Conservation (phyloP, 2,113 vertebrate genomes). For the Heterotis niloticus region DNA sequence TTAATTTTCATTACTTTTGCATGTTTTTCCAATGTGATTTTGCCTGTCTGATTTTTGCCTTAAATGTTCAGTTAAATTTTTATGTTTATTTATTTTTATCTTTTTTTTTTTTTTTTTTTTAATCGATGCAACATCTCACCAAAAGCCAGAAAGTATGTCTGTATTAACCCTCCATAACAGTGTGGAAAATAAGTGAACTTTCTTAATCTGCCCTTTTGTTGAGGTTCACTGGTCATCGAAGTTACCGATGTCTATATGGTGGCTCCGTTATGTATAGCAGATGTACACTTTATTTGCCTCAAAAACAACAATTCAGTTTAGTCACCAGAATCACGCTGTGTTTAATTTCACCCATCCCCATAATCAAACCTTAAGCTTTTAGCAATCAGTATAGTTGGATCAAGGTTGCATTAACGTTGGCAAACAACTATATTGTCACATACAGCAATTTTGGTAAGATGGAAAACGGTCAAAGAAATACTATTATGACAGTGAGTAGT, state of each 20-base stretch:
- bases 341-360: too few species aligned
- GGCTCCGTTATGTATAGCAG: not conserved
- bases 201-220: too few species aligned
- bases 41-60: not conserved
- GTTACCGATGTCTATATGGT: not conserved
- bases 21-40: not conserved
- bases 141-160: slow-evolving; percentile 9
- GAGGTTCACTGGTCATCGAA: too few species aligned
- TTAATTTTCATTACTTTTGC: slow-evolving; percentile 17
- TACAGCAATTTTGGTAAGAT: too few species aligned
- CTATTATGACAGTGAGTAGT: too few species aligned
- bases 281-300: not conserved
- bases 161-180: not conserved
- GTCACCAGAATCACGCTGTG: too few species aligned
- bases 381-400: too few species aligned
- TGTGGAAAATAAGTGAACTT: too few species aligned
- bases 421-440: too few species aligned
- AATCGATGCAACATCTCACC: slow-evolving; percentile 11
- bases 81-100: not conserved
- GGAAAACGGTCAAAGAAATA: too few species aligned
- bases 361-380: too few species aligned
- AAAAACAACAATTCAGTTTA: not conserved
- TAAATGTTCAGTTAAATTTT: not conserved
- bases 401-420: too few species aligned
- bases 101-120: not conserved